A percentile compares a stretch with the other conserved stretches of the same genome.
Conservation (phyloP, 2,113 vertebrate genomes). For the Mola mola region DNA sequence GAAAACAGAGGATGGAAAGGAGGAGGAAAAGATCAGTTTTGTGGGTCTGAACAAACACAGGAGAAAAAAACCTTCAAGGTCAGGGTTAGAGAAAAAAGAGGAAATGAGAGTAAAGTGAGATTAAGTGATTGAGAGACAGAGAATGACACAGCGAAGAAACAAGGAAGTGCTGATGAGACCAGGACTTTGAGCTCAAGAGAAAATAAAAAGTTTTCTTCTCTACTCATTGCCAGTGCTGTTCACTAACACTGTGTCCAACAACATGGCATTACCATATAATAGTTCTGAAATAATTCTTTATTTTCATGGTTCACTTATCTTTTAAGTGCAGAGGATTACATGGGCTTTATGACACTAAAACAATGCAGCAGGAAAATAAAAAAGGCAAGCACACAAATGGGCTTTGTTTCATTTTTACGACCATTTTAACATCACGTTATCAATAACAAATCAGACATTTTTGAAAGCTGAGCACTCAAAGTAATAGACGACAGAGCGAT, state of each 20-base stretch:
- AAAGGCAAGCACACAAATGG: conserved; percentile 57
- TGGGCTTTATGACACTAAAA: conserved; percentile 65
- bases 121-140: conserved; percentile 44
- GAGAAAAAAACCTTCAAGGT: conserved; percentile 79
- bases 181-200: conserved; percentile 36
- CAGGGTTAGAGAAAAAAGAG: conserved; percentile 58
- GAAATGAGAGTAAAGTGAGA: conserved; percentile 28
- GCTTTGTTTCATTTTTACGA: conserved; percentile 72
- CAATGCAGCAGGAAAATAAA: conserved; percentile 49
- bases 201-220: conserved; percentile 29
- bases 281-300: conserved; percentile 58
- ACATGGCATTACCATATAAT: conserved; percentile 45
- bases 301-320: conserved; percentile 65
- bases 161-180: conserved; percentile 45
- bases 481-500: conserved; percentile 68
- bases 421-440: conserved; percentile 77
- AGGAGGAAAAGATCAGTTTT: conserved; percentile 49
- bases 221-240: conserved; percentile 20
- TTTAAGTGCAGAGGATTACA: conserved; percentile 68
- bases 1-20: conserved; percentile 74
- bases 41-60: conserved; percentile 71
- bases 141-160: conserved; percentile 26
- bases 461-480: conserved; percentile 76
- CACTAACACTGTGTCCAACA: conserved; percentile 14
- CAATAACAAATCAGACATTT: conserved; percentile 78